These are phyloP conservation scores for Pelobates fuscus DNA, from an alignment of 2,113 vertebrate genomes.

Conservation along the genomic window DNA sequence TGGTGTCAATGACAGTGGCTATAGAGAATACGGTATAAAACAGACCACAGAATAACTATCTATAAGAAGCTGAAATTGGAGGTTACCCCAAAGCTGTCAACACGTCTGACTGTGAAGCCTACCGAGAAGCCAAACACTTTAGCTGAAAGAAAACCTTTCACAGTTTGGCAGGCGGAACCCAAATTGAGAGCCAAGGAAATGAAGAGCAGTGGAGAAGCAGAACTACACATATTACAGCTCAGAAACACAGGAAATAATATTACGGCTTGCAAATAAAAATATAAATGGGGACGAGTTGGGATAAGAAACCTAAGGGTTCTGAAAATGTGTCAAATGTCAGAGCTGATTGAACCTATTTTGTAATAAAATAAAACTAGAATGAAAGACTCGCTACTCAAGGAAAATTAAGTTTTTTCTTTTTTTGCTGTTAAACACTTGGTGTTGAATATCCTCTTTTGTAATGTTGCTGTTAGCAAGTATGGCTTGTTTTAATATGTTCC, in stretches of 20 bases:
- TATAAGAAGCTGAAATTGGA: constrained; percentile 38
- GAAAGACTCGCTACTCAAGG: too few relatives aligned
- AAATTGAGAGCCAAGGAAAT: constrained; percentile 27
- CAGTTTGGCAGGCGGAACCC: constrained; percentile 24
- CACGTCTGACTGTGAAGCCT: constrained; percentile 44
- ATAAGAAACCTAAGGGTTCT: neutral
- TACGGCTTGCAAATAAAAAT: constrained; percentile 11
- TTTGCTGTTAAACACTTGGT: too few relatives aligned
- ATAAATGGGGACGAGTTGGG: too few relatives aligned
- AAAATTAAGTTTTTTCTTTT: too few relatives aligned
- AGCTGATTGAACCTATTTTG: too few relatives aligned
- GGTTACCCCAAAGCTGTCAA: constrained; percentile 49
- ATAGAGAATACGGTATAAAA: constrained; percentile 29
- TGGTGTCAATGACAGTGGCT: constrained; percentile 30
- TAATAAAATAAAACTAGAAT: too few relatives aligned
- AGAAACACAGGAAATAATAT: constrained; percentile 23
- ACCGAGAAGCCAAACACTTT: constrained; percentile 41
- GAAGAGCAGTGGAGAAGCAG: constrained; percentile 22
- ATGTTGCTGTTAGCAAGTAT: too few relatives aligned
- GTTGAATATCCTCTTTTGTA: too few relatives aligned
- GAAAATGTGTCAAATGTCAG: neutral
- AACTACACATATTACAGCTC: constrained; percentile 24
- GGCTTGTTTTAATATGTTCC: too few relatives aligned
- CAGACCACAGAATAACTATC: constrained; percentile 27
- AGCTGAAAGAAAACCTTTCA: constrained; percentile 46